Evolutionary conservation across 1,140 invertebrate species (phyloP).

Genomic region (Polypedilum vanderplanki): DNA sequence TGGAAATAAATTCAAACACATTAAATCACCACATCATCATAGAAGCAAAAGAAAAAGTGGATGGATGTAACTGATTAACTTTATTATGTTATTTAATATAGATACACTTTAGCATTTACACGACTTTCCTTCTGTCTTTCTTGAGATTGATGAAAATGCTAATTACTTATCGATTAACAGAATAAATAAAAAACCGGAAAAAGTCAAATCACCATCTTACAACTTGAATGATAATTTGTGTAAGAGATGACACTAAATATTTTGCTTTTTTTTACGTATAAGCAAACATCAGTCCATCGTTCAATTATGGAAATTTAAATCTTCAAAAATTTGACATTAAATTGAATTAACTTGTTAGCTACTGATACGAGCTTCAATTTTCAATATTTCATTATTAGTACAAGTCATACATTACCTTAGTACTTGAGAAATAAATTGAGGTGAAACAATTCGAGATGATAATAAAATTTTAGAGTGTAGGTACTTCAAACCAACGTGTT

Average conservation of each 20-base stretch:
- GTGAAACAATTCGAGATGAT: neutral
- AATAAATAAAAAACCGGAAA: too few species aligned
- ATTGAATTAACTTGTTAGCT: neutral
- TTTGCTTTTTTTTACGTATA: neutral
- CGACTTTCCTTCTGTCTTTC: neutral
- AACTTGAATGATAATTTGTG: neutral
- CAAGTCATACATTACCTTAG: neutral
- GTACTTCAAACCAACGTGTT: neutral
- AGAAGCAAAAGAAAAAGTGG: neutral
- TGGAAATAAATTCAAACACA: constrained; percentile 7
- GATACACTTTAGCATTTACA: neutral
- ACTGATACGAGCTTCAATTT: neutral
- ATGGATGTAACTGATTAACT: neutral
- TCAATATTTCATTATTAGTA: neutral
- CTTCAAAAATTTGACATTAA: neutral
- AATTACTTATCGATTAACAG: neutral
- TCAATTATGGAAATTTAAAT: neutral
- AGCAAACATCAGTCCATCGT: neutral
- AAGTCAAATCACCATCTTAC: neutral
- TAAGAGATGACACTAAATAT: neutral
- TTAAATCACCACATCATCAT: constrained; percentile 6
- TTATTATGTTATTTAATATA: neutral
- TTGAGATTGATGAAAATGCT: neutral
- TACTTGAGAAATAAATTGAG: neutral
- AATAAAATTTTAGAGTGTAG: neutral